Evolutionary conservation across 2,888 invertebrate species (phyloP).

Genomic region (Eudemis profundana): DNA sequence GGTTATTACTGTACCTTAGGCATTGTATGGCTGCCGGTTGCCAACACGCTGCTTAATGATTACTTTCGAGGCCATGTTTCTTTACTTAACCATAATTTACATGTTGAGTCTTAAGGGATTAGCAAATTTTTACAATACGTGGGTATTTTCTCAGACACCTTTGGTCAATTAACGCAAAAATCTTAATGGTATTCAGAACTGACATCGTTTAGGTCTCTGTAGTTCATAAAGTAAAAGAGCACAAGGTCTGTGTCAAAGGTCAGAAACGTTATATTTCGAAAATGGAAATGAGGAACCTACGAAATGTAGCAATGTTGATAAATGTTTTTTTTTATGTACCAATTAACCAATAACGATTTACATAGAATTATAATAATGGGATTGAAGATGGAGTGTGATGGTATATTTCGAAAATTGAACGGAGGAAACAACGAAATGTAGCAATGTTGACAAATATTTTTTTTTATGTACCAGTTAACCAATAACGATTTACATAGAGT

Average conservation of each 20-base stretch:
- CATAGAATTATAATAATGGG: slow-evolving; percentile 23
- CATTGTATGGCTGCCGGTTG: slow-evolving; percentile 8
- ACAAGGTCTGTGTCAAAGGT: slow-evolving; percentile 37
- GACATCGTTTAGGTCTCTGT: background rate
- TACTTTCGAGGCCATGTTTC: slow-evolving; percentile 6
- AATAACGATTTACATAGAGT: slow-evolving; percentile 24
- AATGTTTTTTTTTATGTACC: slow-evolving; percentile 15
- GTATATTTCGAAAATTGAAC: slow-evolving; percentile 23
- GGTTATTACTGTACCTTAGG: background rate
- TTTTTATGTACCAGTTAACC: slow-evolving; percentile 24
- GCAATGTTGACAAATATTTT: slow-evolving; percentile 16
- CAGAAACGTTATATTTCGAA: slow-evolving; percentile 23
- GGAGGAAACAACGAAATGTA: slow-evolving; percentile 31
- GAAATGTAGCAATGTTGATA: slow-evolving; percentile 27
- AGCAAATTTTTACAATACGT: slow-evolving; percentile 10
- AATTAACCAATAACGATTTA: slow-evolving; percentile 28
- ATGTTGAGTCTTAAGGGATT: slow-evolving; percentile 10
- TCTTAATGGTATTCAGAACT: slow-evolving; percentile 15
- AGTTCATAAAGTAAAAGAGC: slow-evolving; percentile 23
- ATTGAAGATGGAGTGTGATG: slow-evolving; percentile 5
- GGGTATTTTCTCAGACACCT: background rate
- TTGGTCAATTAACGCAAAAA: slow-evolving; percentile 5
- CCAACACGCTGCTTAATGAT: background rate
- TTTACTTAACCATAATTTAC: slow-evolving; percentile 29
- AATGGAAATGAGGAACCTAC: slow-evolving; percentile 31